phyloP scores from a whole-genome alignment of 2,888 invertebrate genomes.

The Nomada hirtipes region DNA sequence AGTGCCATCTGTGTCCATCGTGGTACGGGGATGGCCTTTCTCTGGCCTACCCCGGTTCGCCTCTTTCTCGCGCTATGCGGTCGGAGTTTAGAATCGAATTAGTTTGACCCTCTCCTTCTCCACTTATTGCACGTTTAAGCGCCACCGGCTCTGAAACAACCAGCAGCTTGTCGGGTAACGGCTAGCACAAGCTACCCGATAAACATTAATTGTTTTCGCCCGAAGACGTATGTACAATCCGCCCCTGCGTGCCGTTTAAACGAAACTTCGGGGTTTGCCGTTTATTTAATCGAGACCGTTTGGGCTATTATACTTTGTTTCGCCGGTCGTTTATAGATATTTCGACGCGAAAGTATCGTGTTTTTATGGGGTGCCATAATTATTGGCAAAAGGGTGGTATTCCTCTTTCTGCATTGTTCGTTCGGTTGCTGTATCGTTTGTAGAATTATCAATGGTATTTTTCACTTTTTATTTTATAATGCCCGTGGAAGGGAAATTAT shows the following conservation, averaged over 20 bases:
- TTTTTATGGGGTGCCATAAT: background rate
- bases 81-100: conserved; percentile 85
- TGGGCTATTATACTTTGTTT: conserved; percentile 5
- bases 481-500: too few species aligned
- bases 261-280: conserved; percentile 45
- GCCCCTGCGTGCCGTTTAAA: conserved; percentile 25
- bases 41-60: conserved; percentile 46
- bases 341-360: background rate
- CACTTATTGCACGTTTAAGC: conserved; percentile 75
- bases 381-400: too few species aligned
- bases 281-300: conserved; percentile 50
- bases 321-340: background rate
- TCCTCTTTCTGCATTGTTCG: too few species aligned
- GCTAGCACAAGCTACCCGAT: conserved; percentile 61
- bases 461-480: too few species aligned
- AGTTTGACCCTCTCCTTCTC: conserved; percentile 81
- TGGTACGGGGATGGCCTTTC: conserved; percentile 73
- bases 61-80: conserved; percentile 77
- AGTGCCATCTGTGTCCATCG: conserved; percentile 83
- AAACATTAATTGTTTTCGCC: conserved; percentile 69
- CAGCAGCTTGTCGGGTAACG: conserved; percentile 72
- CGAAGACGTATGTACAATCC: conserved; percentile 51
- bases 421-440: background rate
- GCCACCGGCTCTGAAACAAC: conserved; percentile 71
- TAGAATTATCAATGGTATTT: too few species aligned